Base-by-base conservation (phyloP, 2,888 invertebrate genomes). In the Cantharis rustica region DNA sequence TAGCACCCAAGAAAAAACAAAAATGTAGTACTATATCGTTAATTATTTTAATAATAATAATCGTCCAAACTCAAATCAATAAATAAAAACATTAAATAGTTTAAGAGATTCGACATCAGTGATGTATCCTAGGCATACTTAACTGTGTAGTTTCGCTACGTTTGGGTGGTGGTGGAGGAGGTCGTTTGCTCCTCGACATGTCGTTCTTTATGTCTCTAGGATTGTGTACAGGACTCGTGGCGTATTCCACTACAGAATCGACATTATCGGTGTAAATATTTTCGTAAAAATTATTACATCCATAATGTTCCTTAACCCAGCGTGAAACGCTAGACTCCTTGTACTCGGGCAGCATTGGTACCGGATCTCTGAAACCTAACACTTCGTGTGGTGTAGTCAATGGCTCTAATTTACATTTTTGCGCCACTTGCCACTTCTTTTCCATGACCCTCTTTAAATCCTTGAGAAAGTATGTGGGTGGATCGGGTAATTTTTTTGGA, bases 371-470 rank as follows among this genome's bases (percentile, higher is more conserved):
- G 85, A 97, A 97, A 0, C 97, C 97, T 9, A 97, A 91, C 2
- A 97, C 96, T 86, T 97, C 96, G 85, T 96, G 96, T 0, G 97
- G 96, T 61, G 95, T 95, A 1, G 96, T 95, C n/a, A 94, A 93
- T 13, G 94, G 93, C 86, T 97, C 96, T 20, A 94, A 89, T 87
- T 96, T 95, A 85, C 97, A 96, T 86, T 97, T 97, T 85, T 97
- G 96, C 3, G 97, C 96, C 0, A 97, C 96, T 84, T 96, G 95
- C 95, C 95, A 95, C 85, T 97, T 97, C 85, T 96, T 96, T 81
- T 95, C 91, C 95, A 97, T 97, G 0, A 97, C 97, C 71, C 96
- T 90, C 85, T 97, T 97, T 69, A 97, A 89, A 87, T 97, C 97
- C 85, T 95, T 94, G 66, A 97, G 89, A 85, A 97, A 97, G 76